Percentiles rank a stretch among this genome's conserved stretches.
These are phyloP conservation scores for Platyrinchus mystaceus DNA, from an alignment of 2,797 vertebrate genomes.

Conservation along the genomic window DNA sequence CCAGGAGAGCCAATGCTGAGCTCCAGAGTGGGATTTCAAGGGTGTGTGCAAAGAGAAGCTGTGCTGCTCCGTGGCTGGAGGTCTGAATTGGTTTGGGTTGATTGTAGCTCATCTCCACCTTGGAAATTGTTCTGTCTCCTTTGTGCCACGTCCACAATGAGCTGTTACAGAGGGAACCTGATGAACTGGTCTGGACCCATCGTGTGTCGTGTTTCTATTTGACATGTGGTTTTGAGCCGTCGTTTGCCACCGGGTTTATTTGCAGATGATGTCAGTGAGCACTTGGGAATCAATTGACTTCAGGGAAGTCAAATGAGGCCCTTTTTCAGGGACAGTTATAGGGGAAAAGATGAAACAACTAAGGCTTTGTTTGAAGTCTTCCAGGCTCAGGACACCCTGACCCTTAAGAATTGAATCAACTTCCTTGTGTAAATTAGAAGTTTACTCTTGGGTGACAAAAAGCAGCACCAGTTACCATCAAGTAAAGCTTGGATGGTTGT, in stretches of 20 bases:
- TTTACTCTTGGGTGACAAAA: background rate
- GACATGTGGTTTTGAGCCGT: background rate
- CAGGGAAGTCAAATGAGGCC: background rate
- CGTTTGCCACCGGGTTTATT: background rate
- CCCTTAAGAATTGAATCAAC: background rate
- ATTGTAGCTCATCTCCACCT: background rate
- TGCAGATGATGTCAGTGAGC: slow-evolving; percentile 11
- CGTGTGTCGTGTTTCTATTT: background rate
- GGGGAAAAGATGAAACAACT: background rate
- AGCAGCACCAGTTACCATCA: background rate
- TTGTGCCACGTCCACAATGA: background rate
- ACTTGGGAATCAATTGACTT: background rate
- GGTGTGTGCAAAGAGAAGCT: background rate
- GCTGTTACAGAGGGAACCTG: background rate
- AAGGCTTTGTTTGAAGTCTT: background rate
- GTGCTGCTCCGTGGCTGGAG: background rate
- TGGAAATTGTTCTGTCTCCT: background rate
- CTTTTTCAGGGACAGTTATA: background rate
- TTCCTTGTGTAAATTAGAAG: background rate
- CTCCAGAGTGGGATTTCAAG: background rate
- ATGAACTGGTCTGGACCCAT: background rate
- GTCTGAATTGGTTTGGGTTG: background rate
- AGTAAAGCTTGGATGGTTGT: background rate
- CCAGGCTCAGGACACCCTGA: background rate
- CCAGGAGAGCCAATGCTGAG: background rate